A percentile compares a stretch with the other conserved stretches of the same genome.
phyloP scores from a whole-genome alignment of 2,797 vertebrate species.

The Rhabdophis nuchalis region DNA sequence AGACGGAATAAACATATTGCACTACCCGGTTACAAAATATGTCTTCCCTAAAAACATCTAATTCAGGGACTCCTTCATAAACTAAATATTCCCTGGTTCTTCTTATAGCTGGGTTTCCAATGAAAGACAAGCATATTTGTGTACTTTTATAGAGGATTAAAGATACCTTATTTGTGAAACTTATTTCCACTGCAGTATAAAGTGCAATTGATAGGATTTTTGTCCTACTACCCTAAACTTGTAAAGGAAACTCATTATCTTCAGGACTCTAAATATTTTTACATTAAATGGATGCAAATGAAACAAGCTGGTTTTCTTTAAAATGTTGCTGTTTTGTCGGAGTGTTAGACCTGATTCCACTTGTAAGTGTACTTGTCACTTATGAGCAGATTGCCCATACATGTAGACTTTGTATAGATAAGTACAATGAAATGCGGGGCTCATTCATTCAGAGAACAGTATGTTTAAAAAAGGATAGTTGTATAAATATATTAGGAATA shows the following conservation, averaged over 20 bases:
- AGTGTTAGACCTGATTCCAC: not conserved
- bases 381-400: not conserved
- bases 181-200: not conserved
- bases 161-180: not conserved
- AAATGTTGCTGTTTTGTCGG: not conserved
- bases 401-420: not conserved
- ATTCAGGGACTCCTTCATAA: not conserved
- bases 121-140: accelerated
- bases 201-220: not conserved
- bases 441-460: not conserved
- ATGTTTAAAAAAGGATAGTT: not conserved
- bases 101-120: not conserved
- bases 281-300: not conserved
- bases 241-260: not conserved
- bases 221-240: not conserved
- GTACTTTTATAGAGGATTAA: not conserved
- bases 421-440: not conserved
- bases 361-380: not conserved
- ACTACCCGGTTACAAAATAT: not conserved
- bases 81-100: not conserved
- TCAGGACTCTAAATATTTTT: not conserved
- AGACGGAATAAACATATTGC: not conserved
- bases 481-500: not conserved
- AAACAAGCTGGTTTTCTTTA: not conserved
- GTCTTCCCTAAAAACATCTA: not conserved